Conservation (phyloP, 2,113 vertebrate species). For the Forbesichthys agassizii region DNA sequence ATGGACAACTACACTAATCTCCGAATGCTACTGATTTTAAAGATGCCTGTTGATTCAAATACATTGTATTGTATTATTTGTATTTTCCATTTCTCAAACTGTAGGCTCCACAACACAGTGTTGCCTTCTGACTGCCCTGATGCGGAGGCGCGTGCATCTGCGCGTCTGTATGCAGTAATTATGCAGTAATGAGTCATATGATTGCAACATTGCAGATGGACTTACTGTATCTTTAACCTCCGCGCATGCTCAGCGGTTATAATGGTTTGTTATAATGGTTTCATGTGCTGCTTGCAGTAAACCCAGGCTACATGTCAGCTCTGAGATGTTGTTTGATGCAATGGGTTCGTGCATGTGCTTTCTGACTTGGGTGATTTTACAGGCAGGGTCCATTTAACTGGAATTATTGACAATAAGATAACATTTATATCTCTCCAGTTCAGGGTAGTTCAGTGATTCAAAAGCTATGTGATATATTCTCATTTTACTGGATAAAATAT, state of each 20-base stretch:
- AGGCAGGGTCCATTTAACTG: constrained; percentile 17
- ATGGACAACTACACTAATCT: no score
- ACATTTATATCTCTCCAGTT: constrained; percentile 7
- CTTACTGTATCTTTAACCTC: constrained; percentile 27
- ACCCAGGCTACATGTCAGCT: constrained; percentile 52
- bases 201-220: constrained; percentile 30
- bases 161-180: constrained; percentile 27
- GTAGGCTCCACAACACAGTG: not conserved
- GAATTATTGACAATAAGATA: constrained; percentile 44
- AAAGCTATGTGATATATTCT: not conserved
- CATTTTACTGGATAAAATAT: not conserved
- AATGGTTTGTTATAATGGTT: constrained; percentile 57
- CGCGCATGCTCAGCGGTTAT: constrained; percentile 61
- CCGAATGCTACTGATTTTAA: not conserved
- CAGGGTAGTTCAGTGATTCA: not conserved
- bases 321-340: constrained; percentile 53
- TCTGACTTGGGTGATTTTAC: constrained; percentile 26
- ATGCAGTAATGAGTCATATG: constrained; percentile 32
- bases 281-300: constrained; percentile 59
- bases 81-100: constrained; percentile 2
- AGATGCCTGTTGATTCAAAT: not conserved
- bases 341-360: constrained; percentile 51
- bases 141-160: no score
- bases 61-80: not conserved
- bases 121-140: constrained; percentile 17